Base-by-base conservation (phyloP, 2,113 vertebrate genomes). In the Campylorhamphus procurvoides region DNA sequence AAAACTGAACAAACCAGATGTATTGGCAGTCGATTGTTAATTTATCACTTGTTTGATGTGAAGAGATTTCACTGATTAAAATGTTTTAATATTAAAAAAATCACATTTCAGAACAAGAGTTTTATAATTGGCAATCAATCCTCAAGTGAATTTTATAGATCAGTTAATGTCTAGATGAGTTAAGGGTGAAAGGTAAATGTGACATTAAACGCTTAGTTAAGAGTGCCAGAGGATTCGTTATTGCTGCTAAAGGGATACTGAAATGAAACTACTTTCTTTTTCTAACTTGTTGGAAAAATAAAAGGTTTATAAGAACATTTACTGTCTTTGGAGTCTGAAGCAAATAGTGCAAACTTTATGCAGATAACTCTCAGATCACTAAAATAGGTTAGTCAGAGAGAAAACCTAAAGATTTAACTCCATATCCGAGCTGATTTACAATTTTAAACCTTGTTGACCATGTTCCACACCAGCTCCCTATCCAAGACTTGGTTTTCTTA, bases 191-290 rank as follows among this genome's bases (percentile, higher is more conserved):
- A 97, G 89, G 87, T 94, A 97, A 96, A 92, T 79, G 90, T 96
- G 94, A 92, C 79, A 97, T 97, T 98, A 97, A 97, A 94, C 20
- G 20, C 83, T 87, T 89, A 91, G 96, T 97, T 97, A 97, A 95
- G 94, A 97, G 93, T 88, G 90, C 81, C 90, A 89, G 75, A 94
- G 95, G 96, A 96, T 97, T 96, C 94, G 95, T 97, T 89, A 94
- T 67, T 81, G 81, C 87, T 73, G 71, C 56, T 86, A 84, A 71
- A 93, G 39, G 46, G 35, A 81, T 50, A 71, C 11, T 92, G 35
- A 68, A 84, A 31, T 84, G 16, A 75, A 93, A 84, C 35, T 59
- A 87, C 71, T 53, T 27, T 93, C 40, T 19, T 73, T 84, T 87
- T 82, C 85, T 92, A 39, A 53, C 69, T 78, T 58, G 24, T 66